Evolutionary conservation across 2,888 invertebrate genomes (phyloP).

Genomic region (Drosophila recens): DNA sequence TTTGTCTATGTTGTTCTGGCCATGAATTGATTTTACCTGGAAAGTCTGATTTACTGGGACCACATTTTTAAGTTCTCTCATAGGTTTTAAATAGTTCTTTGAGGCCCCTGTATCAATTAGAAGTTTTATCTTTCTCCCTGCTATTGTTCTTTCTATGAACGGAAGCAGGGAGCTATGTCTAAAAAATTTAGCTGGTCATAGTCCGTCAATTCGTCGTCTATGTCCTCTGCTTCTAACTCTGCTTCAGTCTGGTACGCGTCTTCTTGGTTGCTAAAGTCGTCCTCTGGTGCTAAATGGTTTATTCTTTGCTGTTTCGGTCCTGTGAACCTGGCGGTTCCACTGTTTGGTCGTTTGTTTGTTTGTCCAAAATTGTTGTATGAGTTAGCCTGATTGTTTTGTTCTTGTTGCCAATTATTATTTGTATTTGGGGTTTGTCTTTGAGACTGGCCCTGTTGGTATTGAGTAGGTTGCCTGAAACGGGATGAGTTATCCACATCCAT

Average conservation of each 20-base stretch:
- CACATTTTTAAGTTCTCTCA: slow-evolving; percentile 1
- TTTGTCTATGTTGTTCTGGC: no score
- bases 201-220: neutral
- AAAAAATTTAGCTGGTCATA: slow-evolving; percentile 14
- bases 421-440: neutral
- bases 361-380: neutral
- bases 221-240: neutral
- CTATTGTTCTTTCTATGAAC: slow-evolving; percentile 4
- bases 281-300: neutral
- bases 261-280: neutral
- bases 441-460: no score
- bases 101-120: slow-evolving; percentile 10
- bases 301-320: neutral
- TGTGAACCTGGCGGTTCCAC: slow-evolving; percentile 1
- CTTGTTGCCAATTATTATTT: no score
- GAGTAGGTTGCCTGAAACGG: no score
- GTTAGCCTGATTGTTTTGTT: neutral
- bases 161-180: slow-evolving; percentile 3
- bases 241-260: neutral
- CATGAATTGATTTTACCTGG: neutral
- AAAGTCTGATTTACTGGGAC: neutral
- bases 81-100: slow-evolving; percentile 5
- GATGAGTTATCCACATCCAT: no score
- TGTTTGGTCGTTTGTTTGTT: slow-evolving; percentile 6
- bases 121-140: neutral